Conservation (phyloP, 1,140 invertebrate genomes). For the Geopemphigus sp. region DNA sequence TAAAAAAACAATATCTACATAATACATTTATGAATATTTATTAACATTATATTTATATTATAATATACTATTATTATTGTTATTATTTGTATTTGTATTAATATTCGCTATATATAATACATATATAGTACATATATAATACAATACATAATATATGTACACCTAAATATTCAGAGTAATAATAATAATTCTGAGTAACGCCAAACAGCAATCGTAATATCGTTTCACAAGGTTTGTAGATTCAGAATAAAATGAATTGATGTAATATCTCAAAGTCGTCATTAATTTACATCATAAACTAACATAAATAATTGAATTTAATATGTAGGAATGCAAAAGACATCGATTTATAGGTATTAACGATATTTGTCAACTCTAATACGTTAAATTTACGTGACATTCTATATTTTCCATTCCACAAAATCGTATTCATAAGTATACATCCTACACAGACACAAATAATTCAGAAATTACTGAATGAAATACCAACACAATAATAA, state of each 20-base stretch:
- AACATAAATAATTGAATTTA: not conserved
- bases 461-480: too few species aligned
- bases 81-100: not conserved
- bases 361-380: not conserved
- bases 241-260: not conserved
- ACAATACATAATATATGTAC: too few species aligned
- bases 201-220: not conserved
- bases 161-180: too few species aligned
- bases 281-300: not conserved
- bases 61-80: not conserved
- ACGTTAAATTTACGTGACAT: not conserved
- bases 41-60: not conserved
- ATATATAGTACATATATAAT: too few species aligned
- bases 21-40: slow-evolving; percentile 2
- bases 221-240: not conserved
- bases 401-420: not conserved
- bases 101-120: too few species aligned
- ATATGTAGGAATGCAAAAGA: not conserved
- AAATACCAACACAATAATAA: too few species aligned
- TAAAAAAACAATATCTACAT: not conserved
- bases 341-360: not conserved
- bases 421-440: too few species aligned
- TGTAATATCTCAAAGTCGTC: not conserved
- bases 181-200: too few species aligned
- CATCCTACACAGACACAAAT: too few species aligned